Evolutionary conservation across 2,797 vertebrate species (phyloP).

Genomic region (Ctenosaura bakeri): DNA sequence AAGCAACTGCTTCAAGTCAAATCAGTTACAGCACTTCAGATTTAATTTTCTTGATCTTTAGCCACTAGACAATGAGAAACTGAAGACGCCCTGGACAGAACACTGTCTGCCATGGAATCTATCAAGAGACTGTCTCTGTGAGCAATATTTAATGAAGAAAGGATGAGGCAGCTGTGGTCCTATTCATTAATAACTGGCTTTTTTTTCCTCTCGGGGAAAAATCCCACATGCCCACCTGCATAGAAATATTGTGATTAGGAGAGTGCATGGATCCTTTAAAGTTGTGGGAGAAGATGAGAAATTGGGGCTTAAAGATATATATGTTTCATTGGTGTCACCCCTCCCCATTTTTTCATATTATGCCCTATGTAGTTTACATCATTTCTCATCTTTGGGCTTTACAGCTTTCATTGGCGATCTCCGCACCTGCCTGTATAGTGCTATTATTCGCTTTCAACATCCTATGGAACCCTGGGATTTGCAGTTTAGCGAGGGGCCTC

Average conservation of each 20-base stretch:
- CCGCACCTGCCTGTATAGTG: too few species aligned
- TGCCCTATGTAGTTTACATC: not conserved
- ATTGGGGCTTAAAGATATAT: not conserved
- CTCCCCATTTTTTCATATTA: not conserved
- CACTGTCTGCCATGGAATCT: not conserved
- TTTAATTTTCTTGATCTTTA: conserved; percentile 48
- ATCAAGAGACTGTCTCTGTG: not conserved
- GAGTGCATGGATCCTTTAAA: not conserved
- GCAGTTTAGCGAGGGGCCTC: too few species aligned
- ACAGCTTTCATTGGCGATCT: not conserved
- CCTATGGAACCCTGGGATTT: too few species aligned
- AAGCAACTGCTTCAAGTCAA: conserved; percentile 16
- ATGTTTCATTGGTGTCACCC: not conserved
- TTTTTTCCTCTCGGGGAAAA: not conserved
- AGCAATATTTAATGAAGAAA: conserved; percentile 15
- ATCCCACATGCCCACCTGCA: not conserved
- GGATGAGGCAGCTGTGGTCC: not conserved
- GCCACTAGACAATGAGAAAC: conserved; percentile 11
- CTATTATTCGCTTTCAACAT: too few species aligned
- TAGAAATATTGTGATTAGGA: not conserved
- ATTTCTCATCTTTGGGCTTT: too few species aligned
- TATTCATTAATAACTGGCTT: conserved; percentile 23
- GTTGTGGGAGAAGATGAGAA: not conserved
- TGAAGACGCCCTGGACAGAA: conserved; percentile 3
- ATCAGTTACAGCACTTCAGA: conserved; percentile 26